Evolutionary conservation across 1,140 invertebrate species (phyloP).

Genomic region (Ceratina calcarata): DNA sequence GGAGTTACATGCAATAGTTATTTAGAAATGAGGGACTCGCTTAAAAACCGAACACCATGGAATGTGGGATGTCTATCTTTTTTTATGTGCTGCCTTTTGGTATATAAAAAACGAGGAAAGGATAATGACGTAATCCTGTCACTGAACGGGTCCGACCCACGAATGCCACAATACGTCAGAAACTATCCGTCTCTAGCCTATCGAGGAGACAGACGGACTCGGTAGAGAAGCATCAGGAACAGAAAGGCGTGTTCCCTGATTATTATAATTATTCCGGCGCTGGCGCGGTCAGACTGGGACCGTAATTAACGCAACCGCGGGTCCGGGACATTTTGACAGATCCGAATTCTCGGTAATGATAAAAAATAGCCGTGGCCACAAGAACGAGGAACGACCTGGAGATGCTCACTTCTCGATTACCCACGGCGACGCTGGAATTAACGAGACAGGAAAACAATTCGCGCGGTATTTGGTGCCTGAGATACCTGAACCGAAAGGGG

Average conservation of each 20-base stretch:
- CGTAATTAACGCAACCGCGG: constrained; percentile 78
- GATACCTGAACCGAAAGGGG: constrained; percentile 17
- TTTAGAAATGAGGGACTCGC: no score
- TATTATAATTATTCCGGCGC: constrained; percentile 80
- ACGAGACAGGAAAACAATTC: constrained; percentile 49
- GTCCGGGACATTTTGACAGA: constrained; percentile 79
- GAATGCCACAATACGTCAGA: constrained; percentile 3
- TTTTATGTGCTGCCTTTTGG: no score
- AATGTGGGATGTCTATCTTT: no score
- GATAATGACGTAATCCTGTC: constrained; percentile 54
- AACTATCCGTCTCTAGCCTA: constrained; percentile 67
- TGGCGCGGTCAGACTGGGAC: constrained; percentile 55
- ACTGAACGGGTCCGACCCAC: not conserved
- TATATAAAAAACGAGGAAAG: constrained; percentile 1
- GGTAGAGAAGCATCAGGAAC: constrained; percentile 2
- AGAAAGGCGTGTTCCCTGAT: constrained; percentile 78
- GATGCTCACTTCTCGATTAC: constrained; percentile 40
- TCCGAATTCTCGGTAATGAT: constrained; percentile 78
- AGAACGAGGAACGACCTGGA: not conserved
- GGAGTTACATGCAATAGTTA: no score
- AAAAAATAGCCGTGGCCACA: constrained; percentile 65
- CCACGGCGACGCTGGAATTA: constrained; percentile 27
- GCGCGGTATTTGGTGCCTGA: constrained; percentile 22
- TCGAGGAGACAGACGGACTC: constrained; percentile 5
- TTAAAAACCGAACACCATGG: no score